These are phyloP conservation scores for Selene dorsalis DNA, from an alignment of 2,797 vertebrate species.

Conservation along the genomic window DNA sequence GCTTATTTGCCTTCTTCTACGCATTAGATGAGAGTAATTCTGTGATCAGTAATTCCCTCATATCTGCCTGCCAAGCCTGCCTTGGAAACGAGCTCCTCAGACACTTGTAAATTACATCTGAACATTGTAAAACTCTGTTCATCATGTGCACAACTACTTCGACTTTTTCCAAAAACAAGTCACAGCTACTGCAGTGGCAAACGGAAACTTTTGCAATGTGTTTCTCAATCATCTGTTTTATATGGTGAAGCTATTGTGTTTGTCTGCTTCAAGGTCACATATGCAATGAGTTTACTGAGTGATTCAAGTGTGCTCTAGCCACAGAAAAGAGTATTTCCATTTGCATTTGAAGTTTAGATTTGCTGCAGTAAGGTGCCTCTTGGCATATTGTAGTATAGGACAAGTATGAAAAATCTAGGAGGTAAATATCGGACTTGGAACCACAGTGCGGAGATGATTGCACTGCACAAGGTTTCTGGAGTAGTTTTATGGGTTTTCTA, in stretches of 20 bases:
- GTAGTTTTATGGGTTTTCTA: slow-evolving; percentile 26
- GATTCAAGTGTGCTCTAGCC: not conserved
- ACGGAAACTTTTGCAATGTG: not conserved
- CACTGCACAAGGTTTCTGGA: slow-evolving; percentile 28
- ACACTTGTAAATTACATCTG: not conserved
- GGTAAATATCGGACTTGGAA: slow-evolving; percentile 33
- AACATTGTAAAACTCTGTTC: not conserved
- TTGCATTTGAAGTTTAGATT: slow-evolving; percentile 8
- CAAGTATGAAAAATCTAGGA: slow-evolving; percentile 9
- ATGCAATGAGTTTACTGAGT: slow-evolving; percentile 1
- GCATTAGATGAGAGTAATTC: not conserved
- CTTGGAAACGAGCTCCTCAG: not conserved
- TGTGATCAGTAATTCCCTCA: not conserved
- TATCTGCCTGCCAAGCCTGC: not conserved
- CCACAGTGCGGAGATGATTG: slow-evolving; percentile 34
- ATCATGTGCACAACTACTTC: not conserved
- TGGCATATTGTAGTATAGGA: slow-evolving; percentile 4
- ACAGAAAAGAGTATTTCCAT: not conserved
- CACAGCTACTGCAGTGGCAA: too few relatives aligned
- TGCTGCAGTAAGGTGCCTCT: slow-evolving; percentile 33
- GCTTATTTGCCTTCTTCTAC: not conserved
- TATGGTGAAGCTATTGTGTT: not conserved
- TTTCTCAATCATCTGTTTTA: not conserved
- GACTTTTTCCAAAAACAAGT: not conserved
- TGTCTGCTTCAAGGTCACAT: not conserved